phyloP scores from a whole-genome alignment of 2,113 vertebrate genomes.

The Prionailurus viverrinus region DNA sequence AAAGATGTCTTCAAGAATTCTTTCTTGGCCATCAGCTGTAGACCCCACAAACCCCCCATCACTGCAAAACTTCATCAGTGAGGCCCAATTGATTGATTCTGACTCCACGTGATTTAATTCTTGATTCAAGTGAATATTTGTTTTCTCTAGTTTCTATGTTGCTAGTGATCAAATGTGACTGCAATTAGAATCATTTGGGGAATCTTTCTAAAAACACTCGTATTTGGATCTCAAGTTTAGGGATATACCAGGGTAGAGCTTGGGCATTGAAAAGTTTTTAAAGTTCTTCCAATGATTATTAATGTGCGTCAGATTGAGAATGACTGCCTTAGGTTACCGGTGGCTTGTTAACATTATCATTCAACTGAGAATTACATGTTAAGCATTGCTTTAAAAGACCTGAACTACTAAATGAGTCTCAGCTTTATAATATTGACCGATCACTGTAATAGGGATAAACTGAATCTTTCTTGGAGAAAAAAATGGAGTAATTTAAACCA shows the following conservation, averaged over 20 bases:
- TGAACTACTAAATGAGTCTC: background rate
- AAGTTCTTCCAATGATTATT: background rate
- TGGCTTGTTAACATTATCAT: background rate
- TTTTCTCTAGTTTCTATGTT: background rate
- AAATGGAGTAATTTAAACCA: background rate
- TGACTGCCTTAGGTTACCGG: background rate
- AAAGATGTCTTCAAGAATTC: too few relatives aligned
- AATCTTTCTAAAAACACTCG: background rate
- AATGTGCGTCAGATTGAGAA: background rate
- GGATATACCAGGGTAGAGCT: background rate
- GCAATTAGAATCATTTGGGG: background rate
- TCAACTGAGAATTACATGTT: background rate
- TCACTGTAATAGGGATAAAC: background rate
- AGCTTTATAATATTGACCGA: background rate
- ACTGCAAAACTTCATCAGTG: too few relatives aligned
- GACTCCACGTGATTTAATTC: background rate
- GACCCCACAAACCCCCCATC: too few relatives aligned
- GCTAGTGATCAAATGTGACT: background rate
- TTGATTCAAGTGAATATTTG: background rate
- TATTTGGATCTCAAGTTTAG: background rate
- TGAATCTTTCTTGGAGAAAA: background rate
- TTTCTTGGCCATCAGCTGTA: too few relatives aligned
- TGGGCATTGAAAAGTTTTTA: background rate
- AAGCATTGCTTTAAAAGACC: background rate
- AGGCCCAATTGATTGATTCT: background rate